phyloP scores from a whole-genome alignment of 2,888 invertebrate genomes.

The Pammene fasciana region DNA sequence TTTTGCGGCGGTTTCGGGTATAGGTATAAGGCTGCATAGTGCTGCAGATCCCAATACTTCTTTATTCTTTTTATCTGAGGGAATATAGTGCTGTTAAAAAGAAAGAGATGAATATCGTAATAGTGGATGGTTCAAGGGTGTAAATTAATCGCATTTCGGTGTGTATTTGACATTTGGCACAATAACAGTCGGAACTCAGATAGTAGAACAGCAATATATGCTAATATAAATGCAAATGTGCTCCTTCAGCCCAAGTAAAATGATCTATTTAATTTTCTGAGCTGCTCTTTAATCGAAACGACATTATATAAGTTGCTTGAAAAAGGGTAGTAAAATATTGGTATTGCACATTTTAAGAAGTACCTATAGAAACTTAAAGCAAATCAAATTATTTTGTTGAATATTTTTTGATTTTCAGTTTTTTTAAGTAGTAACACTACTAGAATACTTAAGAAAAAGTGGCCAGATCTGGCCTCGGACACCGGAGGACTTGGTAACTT shows the following conservation, averaged over 20 bases:
- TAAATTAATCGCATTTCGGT: slow-evolving; percentile 54
- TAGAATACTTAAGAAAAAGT: too few species aligned
- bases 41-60: slow-evolving; percentile 12
- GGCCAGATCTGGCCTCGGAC: too few species aligned
- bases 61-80: slow-evolving; percentile 9
- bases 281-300: not conserved
- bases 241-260: not conserved
- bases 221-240: slow-evolving; percentile 38
- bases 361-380: too few species aligned
- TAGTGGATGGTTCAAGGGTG: slow-evolving; percentile 32
- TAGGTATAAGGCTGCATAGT: slow-evolving; percentile 22
- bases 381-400: too few species aligned
- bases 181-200: slow-evolving; percentile 50
- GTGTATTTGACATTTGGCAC: slow-evolving; percentile 59
- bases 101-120: slow-evolving; percentile 17
- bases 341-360: not conserved
- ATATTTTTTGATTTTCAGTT: too few species aligned
- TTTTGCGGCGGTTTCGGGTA: slow-evolving; percentile 53
- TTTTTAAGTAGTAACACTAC: too few species aligned
- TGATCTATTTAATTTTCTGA: slow-evolving; percentile 1
- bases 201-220: slow-evolving; percentile 24
- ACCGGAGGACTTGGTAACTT: too few species aligned
- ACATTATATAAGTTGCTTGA: not conserved
- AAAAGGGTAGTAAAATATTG: not conserved
- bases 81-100: not conserved